Evolutionary conservation across 1,140 invertebrate genomes (phyloP), one percentile per base, ranked within the genome.

Genomic region (Stratiolaelaps scimitus): DNA sequence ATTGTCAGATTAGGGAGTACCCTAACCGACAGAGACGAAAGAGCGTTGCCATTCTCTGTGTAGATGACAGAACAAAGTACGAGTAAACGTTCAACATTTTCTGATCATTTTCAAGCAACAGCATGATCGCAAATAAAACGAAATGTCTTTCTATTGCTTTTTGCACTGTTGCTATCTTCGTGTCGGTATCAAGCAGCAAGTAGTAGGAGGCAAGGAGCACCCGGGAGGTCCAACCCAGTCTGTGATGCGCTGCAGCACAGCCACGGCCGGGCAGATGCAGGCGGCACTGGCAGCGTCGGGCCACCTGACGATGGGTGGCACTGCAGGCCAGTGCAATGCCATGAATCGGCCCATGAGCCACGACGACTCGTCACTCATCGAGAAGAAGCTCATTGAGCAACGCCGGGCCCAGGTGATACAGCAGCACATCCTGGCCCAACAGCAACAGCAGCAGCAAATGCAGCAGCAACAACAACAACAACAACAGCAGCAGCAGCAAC

Each of bases 221-320:
- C 53, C 26, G 34, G 53, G 53, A 60, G 53, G 26, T 60, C 53
- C 53, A 60, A 60, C 53, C 53, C 53, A 60, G 53, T 60, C 53
- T 60, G 53, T 60, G 53, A 60, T 60, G 53, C 53, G 53, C 26
- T 60, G 53, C 53, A 60, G 53, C 53, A 60, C 53, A 60, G 53
- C 53, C 10, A 60, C 53, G 15, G 53, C 53, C 34, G 53, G 53
- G 17, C 53, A 60, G 23, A 60, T 60, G 53, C 53, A 60, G 20
- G 53, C 53, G 15, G 53, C 53, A 17, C 34, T 60, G 53, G 53
- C 53, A 17, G 17, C 23, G 26, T 60, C 53, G 15, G 53, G 53
- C 26, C 53, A 60, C 15, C 53, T 60, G 53, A 15, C 53, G 26
- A 60, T 34, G 53, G 53, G 53, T 60, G 26, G 15, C 26, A 26